These are phyloP conservation scores for pig (Sus scrofa) DNA, from an alignment of 2,113 vertebrate species.

Conservation along the genomic window T2T-Sscrofa CM000819.6:136596501-136597000, in stretches of 20 bases:
- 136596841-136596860: too few species aligned
- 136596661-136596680: background rate
- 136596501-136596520: background rate
- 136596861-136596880: background rate
- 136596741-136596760: background rate
- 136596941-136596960: background rate
- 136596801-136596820: background rate
- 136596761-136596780: background rate
- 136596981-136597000: background rate
- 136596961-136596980: background rate
- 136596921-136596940: background rate
- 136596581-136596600: background rate
- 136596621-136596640: background rate
- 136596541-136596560: background rate
- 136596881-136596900: background rate
- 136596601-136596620: background rate
- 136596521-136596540: conserved; percentile 16
- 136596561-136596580: background rate
- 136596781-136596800: background rate
- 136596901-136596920: background rate
- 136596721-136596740: background rate
- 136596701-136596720: conserved; percentile 13
- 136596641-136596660: background rate
- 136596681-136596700: background rate
- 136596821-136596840: background rate